Base-by-base conservation (phyloP, 2,113 vertebrate species). In the Onychostruthus taczanowskii region DNA sequence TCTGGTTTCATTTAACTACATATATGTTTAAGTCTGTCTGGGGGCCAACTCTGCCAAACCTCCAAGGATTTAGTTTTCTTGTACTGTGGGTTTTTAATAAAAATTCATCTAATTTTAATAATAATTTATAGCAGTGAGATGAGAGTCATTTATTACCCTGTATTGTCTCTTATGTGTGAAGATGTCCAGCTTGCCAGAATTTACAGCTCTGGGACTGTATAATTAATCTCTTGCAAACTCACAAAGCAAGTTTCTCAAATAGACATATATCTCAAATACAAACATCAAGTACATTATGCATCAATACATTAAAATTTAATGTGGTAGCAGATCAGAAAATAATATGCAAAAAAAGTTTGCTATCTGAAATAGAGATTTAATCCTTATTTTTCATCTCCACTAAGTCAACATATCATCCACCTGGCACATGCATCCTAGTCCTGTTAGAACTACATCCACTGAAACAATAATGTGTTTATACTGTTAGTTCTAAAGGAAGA, bases 121-220 rank as follows among this genome's bases (percentile, higher is more conserved):
- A 50, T 86, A 91, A 92, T 66, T 89, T n/a, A 73, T 37, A 77
- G 67, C 59, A 77, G 43, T 61, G 77, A 89, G 92, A 89, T 66
- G 44, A 79, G 53, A 90, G 44, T 53, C 4, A 77, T 94, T 92
- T 92, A 49, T 89, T 92, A 66, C 24, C 18, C n/a, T 68, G 5
- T 44, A 28, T 58, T 78, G 39, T 87, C 35, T 78, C 37, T 58
- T 87, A 24, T 3, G 10, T 81, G 22, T 89, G 68, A 77, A 80
- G 49, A 84, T 89, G 89, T 89, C 89, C 86, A 66, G 63, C 53
- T 85, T 90, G 31, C 72, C 73, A 86, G 44, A 90, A 84, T 95
- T 92, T 96, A 95, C 80, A 58, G 46, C 69, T 86, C 50, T 59
- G 43, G 13, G 23, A 39, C 37, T 50, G 17, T 77, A 23, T 52